Evolutionary conservation across 1,140 invertebrate species (phyloP), one percentile per base, ranked within the genome.

Genomic region (Trigoniulus corallinus): DNA sequence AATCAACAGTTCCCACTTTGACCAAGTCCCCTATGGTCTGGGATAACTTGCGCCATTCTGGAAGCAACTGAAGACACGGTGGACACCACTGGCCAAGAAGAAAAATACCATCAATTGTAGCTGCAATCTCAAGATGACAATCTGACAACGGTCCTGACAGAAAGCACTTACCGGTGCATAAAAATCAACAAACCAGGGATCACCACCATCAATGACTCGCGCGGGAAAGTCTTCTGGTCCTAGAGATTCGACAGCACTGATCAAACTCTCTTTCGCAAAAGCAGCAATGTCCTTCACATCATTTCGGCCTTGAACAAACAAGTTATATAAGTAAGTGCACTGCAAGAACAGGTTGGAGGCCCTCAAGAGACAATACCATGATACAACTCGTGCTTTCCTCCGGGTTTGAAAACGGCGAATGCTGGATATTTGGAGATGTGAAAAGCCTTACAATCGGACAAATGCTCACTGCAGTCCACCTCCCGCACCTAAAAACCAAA

Each of bases 151-250:
- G 15, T 15, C 29, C 7, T 34, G 29, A 34, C 7, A 7, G 29
- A 34, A 34, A 7, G 47, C 37, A 62, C 66, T 64, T 59, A 72
- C 70, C 12, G 84, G 82, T 2, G 82, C 79, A 67, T 81, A 84
- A 71, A 83, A 85, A 59, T 86, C 82, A 24, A 87, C 71, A 59
- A 86, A 77, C 80, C 79, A 82, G 1, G 72, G 65, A 53, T 72
- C 56, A 23, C 50, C 53, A 54, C 69, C 65, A 34, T 64, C 61
- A 49, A 67, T 72, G 64, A 61, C 54, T 53, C 65, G 57, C 22
- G 67, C 64, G 18, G 72, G 66, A 57, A 80, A 78, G 55, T 81
- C 74, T 12, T 70, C 66, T 2, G 74, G 74, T 1, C 73, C 73
- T 1, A 84, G 64, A 10, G 75, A 73, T 58, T 74, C 68, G n/a